Percentiles rank a stretch among this genome's conserved stretches.
phyloP scores from a whole-genome alignment of 1,140 invertebrate species.

The Leptopilina clavipes region DNA sequence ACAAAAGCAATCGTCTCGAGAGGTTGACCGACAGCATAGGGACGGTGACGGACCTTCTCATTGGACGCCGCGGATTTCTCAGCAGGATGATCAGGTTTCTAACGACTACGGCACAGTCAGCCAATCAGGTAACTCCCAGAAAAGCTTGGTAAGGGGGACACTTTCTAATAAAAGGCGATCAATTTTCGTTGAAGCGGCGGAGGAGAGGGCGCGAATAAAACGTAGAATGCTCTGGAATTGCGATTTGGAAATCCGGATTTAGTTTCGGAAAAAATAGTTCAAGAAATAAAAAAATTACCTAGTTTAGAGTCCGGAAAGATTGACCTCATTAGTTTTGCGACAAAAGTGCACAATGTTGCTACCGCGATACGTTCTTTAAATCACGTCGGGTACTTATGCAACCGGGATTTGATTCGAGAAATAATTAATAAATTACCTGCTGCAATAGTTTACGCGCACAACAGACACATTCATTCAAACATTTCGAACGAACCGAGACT shows the following conservation, averaged over 20 bases:
- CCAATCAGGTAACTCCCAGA: no score
- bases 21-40: no score
- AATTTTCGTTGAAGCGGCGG: no score
- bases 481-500: neutral
- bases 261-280: slow-evolving; percentile 4
- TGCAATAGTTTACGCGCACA: slow-evolving; percentile 26
- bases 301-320: slow-evolving; percentile 35
- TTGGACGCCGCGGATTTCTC: no score
- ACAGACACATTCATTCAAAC: neutral
- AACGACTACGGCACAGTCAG: no score
- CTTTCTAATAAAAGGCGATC: no score
- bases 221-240: slow-evolving; percentile 20
- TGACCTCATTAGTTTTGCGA: slow-evolving; percentile 11
- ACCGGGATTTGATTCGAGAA: neutral
- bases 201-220: neutral
- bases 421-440: slow-evolving; percentile 15
- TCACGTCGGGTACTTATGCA: neutral
- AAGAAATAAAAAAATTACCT: slow-evolving; percentile 33
- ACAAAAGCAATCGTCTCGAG: no score
- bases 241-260: slow-evolving; percentile 30
- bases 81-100: no score
- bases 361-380: neutral
- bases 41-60: no score
- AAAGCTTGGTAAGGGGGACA: no score
- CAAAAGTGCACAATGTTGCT: neutral